These are phyloP conservation scores for Drosophila lacertosa DNA, from an alignment of 1,140 invertebrate genomes.

Conservation along the genomic window DNA sequence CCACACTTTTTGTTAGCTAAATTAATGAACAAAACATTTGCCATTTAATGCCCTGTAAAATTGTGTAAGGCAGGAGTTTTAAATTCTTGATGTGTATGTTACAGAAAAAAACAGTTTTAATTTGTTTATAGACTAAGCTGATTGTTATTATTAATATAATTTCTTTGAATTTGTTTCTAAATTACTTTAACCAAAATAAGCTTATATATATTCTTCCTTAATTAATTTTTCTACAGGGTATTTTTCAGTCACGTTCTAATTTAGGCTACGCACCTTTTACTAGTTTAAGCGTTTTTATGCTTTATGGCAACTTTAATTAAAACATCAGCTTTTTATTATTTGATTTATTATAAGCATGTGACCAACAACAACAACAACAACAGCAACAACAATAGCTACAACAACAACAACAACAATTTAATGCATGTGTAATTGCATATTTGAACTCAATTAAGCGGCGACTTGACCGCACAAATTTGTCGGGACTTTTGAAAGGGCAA, in stretches of 20 bases:
- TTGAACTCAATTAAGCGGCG: slow-evolving; percentile 72
- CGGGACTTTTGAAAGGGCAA: not conserved
- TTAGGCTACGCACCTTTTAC: slow-evolving; percentile 4
- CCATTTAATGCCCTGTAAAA: not conserved
- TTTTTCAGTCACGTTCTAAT: not conserved
- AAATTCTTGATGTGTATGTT: not conserved
- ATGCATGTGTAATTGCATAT: slow-evolving; percentile 74
- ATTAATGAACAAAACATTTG: slow-evolving; percentile 47
- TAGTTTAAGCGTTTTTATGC: slow-evolving; percentile 20
- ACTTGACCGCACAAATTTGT: slow-evolving; percentile 54
- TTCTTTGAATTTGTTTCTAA: too few relatives aligned
- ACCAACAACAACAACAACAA: slow-evolving; percentile 40
- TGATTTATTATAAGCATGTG: slow-evolving; percentile 61
- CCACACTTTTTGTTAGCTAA: slow-evolving; percentile 57
- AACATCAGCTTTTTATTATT: slow-evolving; percentile 69
- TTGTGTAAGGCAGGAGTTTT: too few relatives aligned
- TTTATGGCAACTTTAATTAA: slow-evolving; percentile 64
- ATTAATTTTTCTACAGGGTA: slow-evolving; percentile 4
- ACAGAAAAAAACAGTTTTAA: too few relatives aligned
- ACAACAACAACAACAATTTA: slow-evolving; percentile 35
- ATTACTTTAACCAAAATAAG: too few relatives aligned
- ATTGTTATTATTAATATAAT: too few relatives aligned
- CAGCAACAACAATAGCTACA: slow-evolving; percentile 34
- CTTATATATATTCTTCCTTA: too few relatives aligned
- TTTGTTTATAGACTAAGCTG: too few relatives aligned